Conservation (phyloP, 2,888 invertebrate genomes). For the Eurytoma adleriae region DNA sequence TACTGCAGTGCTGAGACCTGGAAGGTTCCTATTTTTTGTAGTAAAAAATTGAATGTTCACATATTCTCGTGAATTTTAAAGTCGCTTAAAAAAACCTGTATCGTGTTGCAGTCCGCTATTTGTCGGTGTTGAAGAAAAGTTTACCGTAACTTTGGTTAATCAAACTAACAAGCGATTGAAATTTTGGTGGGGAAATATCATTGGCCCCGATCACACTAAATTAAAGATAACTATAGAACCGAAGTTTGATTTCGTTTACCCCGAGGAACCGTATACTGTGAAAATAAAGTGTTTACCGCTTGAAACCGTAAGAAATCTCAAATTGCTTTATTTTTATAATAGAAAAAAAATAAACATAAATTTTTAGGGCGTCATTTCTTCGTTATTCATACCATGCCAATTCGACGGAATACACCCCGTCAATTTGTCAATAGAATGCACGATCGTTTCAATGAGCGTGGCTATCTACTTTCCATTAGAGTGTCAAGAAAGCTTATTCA, state of each 20-base stretch:
- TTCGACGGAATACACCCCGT: slow-evolving; percentile 67
- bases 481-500: background rate
- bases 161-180: slow-evolving; percentile 52
- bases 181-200: slow-evolving; percentile 63
- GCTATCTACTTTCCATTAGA: slow-evolving; percentile 69
- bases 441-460: slow-evolving; percentile 70
- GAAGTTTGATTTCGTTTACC: slow-evolving; percentile 65
- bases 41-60: background rate
- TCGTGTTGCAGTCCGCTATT: slow-evolving; percentile 60
- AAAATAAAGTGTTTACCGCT: slow-evolving; percentile 67
- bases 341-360: background rate
- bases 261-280: slow-evolving; percentile 54
- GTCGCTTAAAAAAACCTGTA: too few species aligned
- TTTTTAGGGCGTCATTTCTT: slow-evolving; percentile 71
- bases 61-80: background rate
- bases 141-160: slow-evolving; percentile 70
- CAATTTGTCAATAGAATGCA: slow-evolving; percentile 70
- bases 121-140: slow-evolving; percentile 64
- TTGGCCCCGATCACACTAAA: slow-evolving; percentile 67
- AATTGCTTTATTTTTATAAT: background rate
- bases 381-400: slow-evolving; percentile 73
- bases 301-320: slow-evolving; percentile 59
- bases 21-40: slow-evolving; percentile 45
- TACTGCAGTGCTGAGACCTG: slow-evolving; percentile 55
- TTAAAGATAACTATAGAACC: slow-evolving; percentile 68